phyloP scores from a whole-genome alignment of 2,113 vertebrate genomes.

The Cranoglanis bouderius region DNA sequence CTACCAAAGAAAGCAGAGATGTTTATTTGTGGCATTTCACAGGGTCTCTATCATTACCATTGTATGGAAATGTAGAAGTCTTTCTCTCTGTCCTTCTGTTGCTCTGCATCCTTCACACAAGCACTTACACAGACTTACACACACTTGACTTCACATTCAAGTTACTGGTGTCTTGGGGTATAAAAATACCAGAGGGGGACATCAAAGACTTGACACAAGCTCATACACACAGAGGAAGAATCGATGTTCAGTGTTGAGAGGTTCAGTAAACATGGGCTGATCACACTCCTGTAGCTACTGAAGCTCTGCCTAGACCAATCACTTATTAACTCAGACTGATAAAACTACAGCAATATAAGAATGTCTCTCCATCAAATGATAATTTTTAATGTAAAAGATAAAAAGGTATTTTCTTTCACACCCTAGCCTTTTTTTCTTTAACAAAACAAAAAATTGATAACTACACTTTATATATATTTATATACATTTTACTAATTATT shows the following conservation, averaged over 20 bases:
- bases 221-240: constrained; percentile 23
- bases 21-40: constrained; percentile 14
- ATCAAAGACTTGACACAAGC: constrained; percentile 40
- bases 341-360: constrained; percentile 17
- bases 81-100: constrained; percentile 1
- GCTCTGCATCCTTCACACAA: background rate
- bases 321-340: constrained; percentile 43
- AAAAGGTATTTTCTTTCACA: background rate
- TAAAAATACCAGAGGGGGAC: constrained; percentile 37
- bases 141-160: constrained; percentile 54
- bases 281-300: constrained; percentile 6
- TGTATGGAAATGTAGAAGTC: constrained; percentile 36
- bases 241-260: constrained; percentile 8
- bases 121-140: constrained; percentile 22
- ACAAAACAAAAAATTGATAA: background rate
- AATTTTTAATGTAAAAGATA: background rate
- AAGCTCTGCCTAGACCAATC: constrained; percentile 16
- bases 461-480: too few species aligned
- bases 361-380: background rate
- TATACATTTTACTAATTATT: too few species aligned
- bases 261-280: constrained; percentile 44
- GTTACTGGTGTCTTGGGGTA: constrained; percentile 5
- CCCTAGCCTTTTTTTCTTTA: background rate
- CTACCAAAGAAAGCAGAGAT: background rate
- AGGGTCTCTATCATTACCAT: background rate